Evolutionary conservation across 2,113 vertebrate genomes (phyloP), one percentile per base, ranked within the genome.

Genomic region (Semnornis frantzii): DNA sequence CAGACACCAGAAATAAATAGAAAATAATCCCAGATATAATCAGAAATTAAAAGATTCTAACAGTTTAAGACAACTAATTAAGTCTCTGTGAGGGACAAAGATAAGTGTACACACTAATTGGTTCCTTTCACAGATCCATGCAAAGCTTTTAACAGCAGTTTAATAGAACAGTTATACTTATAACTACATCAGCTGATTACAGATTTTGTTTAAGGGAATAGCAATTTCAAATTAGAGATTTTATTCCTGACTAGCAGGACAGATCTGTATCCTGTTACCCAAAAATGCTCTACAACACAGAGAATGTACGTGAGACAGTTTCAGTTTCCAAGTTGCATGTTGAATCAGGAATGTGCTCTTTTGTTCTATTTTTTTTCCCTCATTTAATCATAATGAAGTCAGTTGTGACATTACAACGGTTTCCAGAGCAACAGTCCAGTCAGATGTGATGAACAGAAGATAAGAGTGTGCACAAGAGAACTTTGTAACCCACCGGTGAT

Each of bases 331-430:
- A 96, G 87, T 50, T 94, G 89, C 85, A 93, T 62, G 91, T 92
- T 90, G 92, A 86, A 96, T 85, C 64, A 95, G 94, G 93, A 96
- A 96, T 93, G 93, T 59, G 79, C 73, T 94, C 93, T 93, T 95
- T 97, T 96, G 96, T 96, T 95, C 93, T 87, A 30, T 89, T 91
- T 87, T 94, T 93, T 94, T 91, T 85, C 94, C 94, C 69, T 96
- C 94, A 94, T 97, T 97, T 96, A 96, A 96, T 96, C 95, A 94
- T 95, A 96, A 94, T 97, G 95, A 94, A 97, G 90, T 95, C 95
- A 95, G 79, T 95, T 69, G 89, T 23, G 50, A 94, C 91, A 94
- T 72, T 94, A 69, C 65, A 91, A 71, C 64, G 1, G 85, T 94
- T 94, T 93, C 93, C 95, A 90, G 81, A 95, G 95, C 95, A 95